Evolutionary conservation across 1,140 invertebrate genomes (phyloP), one percentile per base, ranked within the genome.

Genomic region (Eupeodes corollae): DNA sequence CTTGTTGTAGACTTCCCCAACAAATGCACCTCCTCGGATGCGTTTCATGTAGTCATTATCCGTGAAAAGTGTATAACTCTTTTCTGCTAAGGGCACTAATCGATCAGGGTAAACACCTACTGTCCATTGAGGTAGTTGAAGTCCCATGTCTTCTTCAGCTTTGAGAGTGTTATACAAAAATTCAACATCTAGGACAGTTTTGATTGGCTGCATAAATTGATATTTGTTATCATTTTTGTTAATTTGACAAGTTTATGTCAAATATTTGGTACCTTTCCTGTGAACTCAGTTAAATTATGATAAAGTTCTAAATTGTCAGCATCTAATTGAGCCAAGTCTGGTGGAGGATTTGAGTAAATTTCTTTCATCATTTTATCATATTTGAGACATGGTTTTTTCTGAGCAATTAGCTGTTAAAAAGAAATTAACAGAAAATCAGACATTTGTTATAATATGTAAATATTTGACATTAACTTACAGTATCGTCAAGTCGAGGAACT

Each of bases 141-240:
- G 63, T 15, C 79, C 77, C 16, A 79, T 73, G 14, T 78, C 71
- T 55, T 73, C 76, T 68, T 89, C 79, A 19, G 84, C 80, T 62
- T 80, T 75, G 3, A 91, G 63, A 1, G 79, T 84, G 52, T 82
- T 83, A 50, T 84, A 88, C 5, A 89, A 65, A 45, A 76, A 78
- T 57, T 89, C 86, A 13, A 88, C 75, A 39, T 79, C 75, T 12
- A 80, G 65, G 2, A 85, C 73, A 50, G 70, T 80, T 6, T 30
- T 21, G 21, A 21, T 18, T 12, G 26, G n/a, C 41, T 37, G 13
- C 33, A 37, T 37, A 14, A 37, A 37, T 3, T 37, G 3, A 37
- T 12, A 41, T 19, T 15, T 2, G 3, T 14, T 19, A 41, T 14
- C 5, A 41, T 14, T 41, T 21, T 12, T 21, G 5, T 6, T 19